These are phyloP conservation scores for Oegoconia quadripuncta DNA, from an alignment of 2,888 invertebrate genomes.

Conservation along the genomic window DNA sequence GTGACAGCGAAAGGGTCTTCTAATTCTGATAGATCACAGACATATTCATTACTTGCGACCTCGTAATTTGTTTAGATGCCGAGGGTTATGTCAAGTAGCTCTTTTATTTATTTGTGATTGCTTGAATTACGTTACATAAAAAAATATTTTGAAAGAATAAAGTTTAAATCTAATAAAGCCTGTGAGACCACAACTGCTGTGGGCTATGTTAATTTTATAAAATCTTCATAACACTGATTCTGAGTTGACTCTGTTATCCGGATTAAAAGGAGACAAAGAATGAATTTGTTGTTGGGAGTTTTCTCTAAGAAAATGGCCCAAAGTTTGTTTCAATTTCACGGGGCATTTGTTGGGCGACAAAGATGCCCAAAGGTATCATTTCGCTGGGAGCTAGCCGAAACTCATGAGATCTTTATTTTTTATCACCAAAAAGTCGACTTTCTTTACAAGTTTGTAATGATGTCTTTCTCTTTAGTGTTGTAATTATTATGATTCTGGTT, in stretches of 20 bases:
- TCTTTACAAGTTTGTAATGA: constrained; percentile 7
- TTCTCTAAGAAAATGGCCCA: constrained; percentile 52
- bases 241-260: constrained; percentile 22
- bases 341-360: constrained; percentile 71
- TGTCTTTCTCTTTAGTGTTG: constrained; percentile 5
- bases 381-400: constrained; percentile 59
- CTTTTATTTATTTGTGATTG: constrained; percentile 1
- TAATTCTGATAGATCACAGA: constrained; percentile 74
- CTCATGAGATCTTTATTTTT: constrained; percentile 58
- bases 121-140: background rate
- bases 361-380: constrained; percentile 74
- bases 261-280: constrained; percentile 48
- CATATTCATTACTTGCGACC: constrained; percentile 62
- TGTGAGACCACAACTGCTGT: no score
- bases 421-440: constrained; percentile 27
- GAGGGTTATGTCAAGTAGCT: constrained; percentile 9
- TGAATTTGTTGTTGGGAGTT: constrained; percentile 46
- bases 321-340: constrained; percentile 75
- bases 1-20: constrained; percentile 69
- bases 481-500: constrained; percentile 6
- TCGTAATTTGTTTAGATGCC: constrained; percentile 40
- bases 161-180: no score
- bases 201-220: background rate
- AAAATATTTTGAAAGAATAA: no score
- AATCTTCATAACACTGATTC: constrained; percentile 1